Conservation (phyloP, 2,113 vertebrate genomes). For the Carollia perspicillata region DNA sequence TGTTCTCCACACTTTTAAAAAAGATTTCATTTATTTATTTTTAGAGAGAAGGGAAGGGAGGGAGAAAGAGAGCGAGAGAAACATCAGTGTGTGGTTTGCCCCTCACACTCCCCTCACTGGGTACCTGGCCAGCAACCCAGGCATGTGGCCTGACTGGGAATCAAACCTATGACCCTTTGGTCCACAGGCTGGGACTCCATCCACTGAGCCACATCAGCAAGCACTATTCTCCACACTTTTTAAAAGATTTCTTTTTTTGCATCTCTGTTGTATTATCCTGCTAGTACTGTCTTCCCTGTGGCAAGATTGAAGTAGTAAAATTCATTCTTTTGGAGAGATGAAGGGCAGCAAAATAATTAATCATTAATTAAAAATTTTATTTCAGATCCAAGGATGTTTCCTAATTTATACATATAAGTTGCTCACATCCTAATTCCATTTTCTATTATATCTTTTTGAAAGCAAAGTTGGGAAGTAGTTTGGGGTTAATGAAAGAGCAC, state of each 20-base stretch:
- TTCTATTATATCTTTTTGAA: neutral
- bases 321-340: neutral
- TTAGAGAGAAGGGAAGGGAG: too few species aligned
- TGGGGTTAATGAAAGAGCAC: neutral
- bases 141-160: too few species aligned
- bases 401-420: neutral
- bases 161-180: too few species aligned
- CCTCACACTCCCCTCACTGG: too few species aligned
- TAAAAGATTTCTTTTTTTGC: neutral
- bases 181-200: too few species aligned
- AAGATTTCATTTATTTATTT: too few species aligned
- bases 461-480: neutral
- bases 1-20: neutral
- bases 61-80: too few species aligned
- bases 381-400: neutral
- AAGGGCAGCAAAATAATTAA: slow-evolving; percentile 12
- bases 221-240: neutral
- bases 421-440: neutral
- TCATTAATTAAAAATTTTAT: neutral
- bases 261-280: neutral
- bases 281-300: neutral
- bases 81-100: too few species aligned
- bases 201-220: too few species aligned
- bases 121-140: too few species aligned
- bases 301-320: slow-evolving; percentile 4